Base-by-base conservation (phyloP, 2,888 invertebrate species). In the Metacarcinus magister region DNA sequence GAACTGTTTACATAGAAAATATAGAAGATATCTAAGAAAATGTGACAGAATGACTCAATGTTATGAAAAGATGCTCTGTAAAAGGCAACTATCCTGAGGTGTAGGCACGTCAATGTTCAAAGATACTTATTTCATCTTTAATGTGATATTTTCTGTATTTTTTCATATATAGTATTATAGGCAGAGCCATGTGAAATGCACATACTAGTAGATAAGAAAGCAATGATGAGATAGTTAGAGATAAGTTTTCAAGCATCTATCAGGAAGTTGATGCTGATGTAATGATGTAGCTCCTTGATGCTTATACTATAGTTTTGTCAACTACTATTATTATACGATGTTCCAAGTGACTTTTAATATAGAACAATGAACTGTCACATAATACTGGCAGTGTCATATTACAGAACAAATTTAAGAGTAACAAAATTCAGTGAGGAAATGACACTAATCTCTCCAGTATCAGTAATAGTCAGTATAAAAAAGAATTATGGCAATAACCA, bases 161-260 rank as follows among this genome's bases (percentile, higher is more conserved):
- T 28, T 28, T 75, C 28, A 28, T 8, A 75, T 75, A 75, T 75
- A 28, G 23, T 75, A 8, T 75, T 28, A n/a, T n/a, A 75, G n/a
- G 23, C 28, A 75, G 75, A 8, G 13, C 23, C 8, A n/a, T 28
- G n/a, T 75, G 28, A 75, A n/a, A 75, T 75, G 75, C 75, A 75
- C 5, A 28, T 75, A 75, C 8, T 3, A 7, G 75, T 28, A 28
- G 75, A 7, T 23, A 75, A 75, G 28, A 75, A n/a, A 54, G 46
- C 46, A 54, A 28, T 75, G 10, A 28, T n/a, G 23, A n/a, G n/a
- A 75, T 23, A 28, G 23, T 48, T 48, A 48, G 48, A 67, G 7
- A 67, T 75, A 75, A n/a, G 75, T 75, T 75, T 75, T 75, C 75
- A 75, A 75, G 75, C 75, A 75, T 75, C n/a, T 16, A n/a, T 75